These are phyloP conservation scores for Toxotes chatareus DNA, from an alignment of 2,113 vertebrate genomes.

Conservation along the genomic window DNA sequence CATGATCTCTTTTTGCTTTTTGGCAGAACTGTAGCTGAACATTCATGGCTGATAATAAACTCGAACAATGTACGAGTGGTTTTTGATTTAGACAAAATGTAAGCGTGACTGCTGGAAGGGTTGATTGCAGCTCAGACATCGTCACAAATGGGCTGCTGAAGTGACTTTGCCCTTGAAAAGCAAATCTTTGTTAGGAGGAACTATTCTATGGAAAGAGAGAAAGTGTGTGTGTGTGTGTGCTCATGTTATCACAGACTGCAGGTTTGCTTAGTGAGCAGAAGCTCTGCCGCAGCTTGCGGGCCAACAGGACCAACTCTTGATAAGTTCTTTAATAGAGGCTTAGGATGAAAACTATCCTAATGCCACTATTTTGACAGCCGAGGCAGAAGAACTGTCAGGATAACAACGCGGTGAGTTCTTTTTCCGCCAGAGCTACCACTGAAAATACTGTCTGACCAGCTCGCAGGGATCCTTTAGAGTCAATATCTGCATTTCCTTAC, in stretches of 20 bases:
- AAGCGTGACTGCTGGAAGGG: slow-evolving; percentile 2
- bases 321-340: slow-evolving; percentile 58
- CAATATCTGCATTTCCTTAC: slow-evolving; percentile 35
- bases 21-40: slow-evolving; percentile 16
- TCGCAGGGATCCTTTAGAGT: slow-evolving; percentile 15
- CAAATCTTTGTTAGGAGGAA: slow-evolving; percentile 42
- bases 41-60: slow-evolving; percentile 35
- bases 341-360: slow-evolving; percentile 60
- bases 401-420: slow-evolving; percentile 16
- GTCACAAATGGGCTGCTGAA: slow-evolving; percentile 40
- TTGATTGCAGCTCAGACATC: slow-evolving; percentile 33
- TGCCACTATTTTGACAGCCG: slow-evolving; percentile 53
- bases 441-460: slow-evolving; percentile 20
- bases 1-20: slow-evolving; percentile 7
- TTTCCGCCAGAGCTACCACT: background rate
- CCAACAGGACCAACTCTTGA: slow-evolving; percentile 42
- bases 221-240: background rate
- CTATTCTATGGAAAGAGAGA: slow-evolving; percentile 6
- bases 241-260: slow-evolving; percentile 56
- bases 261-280: slow-evolving; percentile 58
- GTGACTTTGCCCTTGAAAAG: slow-evolving; percentile 45
- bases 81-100: slow-evolving; percentile 26
- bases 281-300: slow-evolving; percentile 52
- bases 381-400: slow-evolving; percentile 18
- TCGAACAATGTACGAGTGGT: slow-evolving; percentile 10